Percentiles rank a stretch among this genome's conserved stretches.
Evolutionary conservation across 2,888 invertebrate species (phyloP).

Genomic region (Cactoblastis cactorum): DNA sequence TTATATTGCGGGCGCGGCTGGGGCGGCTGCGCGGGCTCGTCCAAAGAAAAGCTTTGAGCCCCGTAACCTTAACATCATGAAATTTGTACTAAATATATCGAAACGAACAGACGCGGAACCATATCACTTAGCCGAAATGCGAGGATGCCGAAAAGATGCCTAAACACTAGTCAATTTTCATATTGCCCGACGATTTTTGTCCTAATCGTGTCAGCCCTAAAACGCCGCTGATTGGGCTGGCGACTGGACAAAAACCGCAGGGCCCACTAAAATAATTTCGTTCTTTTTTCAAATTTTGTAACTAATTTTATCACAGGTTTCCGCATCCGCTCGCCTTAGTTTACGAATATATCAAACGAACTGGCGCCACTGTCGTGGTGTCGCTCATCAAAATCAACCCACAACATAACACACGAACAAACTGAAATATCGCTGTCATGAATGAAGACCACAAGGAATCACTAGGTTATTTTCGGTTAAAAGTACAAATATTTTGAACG

Average conservation of each 20-base stretch:
- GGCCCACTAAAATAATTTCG: constrained; percentile 69
- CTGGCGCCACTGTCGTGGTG: constrained; percentile 54
- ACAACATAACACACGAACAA: constrained; percentile 45
- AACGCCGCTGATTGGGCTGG: constrained; percentile 29
- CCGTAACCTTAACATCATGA: constrained; percentile 78
- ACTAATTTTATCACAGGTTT: constrained; percentile 74
- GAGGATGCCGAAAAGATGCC: constrained; percentile 78
- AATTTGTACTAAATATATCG: constrained; percentile 80
- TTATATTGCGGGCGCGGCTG: constrained; percentile 46
- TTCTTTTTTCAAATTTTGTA: constrained; percentile 60
- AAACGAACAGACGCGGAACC: constrained; percentile 72
- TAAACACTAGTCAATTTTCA: constrained; percentile 73
- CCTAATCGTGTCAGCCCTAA: constrained; percentile 19
- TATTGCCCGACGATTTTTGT: constrained; percentile 32
- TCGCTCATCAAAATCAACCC: constrained; percentile 49
- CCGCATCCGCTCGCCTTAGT: constrained; percentile 74
- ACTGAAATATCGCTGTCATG: constrained; percentile 66
- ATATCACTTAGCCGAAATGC: constrained; percentile 78
- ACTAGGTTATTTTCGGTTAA: constrained; percentile 48
- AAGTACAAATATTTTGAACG: constrained; percentile 56
- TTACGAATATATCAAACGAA: constrained; percentile 74
- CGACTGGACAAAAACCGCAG: constrained; percentile 33
- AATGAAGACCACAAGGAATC: constrained; percentile 78
- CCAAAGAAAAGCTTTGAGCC: constrained; percentile 79
- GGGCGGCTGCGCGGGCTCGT: constrained; percentile 56